Evolutionary conservation across 2,113 vertebrate species (phyloP).

Genomic region (Tetrax tetrax): DNA sequence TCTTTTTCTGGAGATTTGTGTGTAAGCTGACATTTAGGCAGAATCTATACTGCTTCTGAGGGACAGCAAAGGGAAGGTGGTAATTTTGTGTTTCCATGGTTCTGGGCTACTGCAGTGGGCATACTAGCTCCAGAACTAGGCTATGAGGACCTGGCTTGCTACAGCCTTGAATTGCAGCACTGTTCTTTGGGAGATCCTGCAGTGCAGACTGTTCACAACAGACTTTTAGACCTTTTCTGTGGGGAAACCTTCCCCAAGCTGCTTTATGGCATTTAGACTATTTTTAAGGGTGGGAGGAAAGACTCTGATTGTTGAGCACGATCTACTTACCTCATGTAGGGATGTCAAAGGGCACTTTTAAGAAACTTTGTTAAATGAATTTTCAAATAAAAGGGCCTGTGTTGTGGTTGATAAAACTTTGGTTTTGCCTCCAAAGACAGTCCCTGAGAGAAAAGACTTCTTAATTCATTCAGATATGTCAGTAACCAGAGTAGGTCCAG

Average conservation of each 20-base stretch:
- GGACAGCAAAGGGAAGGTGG: neutral
- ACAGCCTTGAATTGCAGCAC: neutral
- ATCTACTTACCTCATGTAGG: neutral
- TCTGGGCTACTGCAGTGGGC: neutral
- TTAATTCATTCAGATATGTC: neutral
- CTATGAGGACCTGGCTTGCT: neutral
- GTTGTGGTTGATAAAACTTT: neutral
- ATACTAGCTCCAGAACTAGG: neutral
- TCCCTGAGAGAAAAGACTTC: neutral
- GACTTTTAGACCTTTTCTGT: fast-evolving
- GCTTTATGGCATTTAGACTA: neutral
- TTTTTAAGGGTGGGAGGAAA: neutral
- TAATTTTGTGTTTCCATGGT: neutral
- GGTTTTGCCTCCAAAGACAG: neutral
- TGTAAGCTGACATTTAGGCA: neutral
- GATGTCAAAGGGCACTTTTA: neutral
- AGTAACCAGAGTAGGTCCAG: neutral
- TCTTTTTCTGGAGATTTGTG: neutral
- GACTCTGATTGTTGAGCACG: neutral
- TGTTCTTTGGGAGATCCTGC: neutral
- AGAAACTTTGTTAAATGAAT: neutral
- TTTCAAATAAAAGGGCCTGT: neutral
- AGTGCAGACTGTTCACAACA: neutral
- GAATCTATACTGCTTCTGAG: neutral
- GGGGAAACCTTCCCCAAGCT: neutral